phyloP scores from a whole-genome alignment of 1,140 invertebrate species.

The Procambarus virginalis region DNA sequence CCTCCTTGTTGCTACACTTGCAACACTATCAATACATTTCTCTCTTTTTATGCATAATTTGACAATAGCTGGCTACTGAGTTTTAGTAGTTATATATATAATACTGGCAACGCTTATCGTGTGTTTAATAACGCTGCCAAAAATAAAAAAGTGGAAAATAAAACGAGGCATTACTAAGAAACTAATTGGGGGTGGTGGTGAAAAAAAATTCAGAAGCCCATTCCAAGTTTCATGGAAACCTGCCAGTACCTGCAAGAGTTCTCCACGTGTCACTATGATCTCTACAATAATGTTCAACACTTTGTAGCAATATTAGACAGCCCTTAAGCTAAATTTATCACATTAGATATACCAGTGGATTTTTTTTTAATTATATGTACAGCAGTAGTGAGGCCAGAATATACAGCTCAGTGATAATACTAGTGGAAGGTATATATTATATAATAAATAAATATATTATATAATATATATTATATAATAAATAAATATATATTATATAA shows the following conservation, averaged over 20 bases:
- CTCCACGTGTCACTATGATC: conserved; percentile 32
- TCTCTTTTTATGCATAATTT: conserved; percentile 10
- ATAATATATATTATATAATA: background rate
- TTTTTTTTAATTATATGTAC: conserved; percentile 53
- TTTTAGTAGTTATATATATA: background rate
- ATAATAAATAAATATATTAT: background rate
- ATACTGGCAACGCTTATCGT: background rate
- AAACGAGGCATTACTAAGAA: background rate
- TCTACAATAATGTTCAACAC: conserved; percentile 26
- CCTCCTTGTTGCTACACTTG: background rate
- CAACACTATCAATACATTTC: background rate
- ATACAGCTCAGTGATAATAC: conserved; percentile 56
- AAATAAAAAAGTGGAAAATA: conserved; percentile 10
- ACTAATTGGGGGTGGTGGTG: background rate
- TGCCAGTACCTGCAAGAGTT: conserved; percentile 27
- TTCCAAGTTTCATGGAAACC: conserved; percentile 51
- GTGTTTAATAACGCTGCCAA: background rate
- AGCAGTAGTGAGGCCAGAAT: conserved; percentile 62
- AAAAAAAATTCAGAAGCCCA: conserved; percentile 24
- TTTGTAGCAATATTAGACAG: conserved; percentile 58
- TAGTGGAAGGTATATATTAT: conserved; percentile 47
- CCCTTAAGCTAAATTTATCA: conserved; percentile 60
- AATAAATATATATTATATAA: conserved; percentile 23
- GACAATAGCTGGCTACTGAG: conserved; percentile 3
- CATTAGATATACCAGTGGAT: conserved; percentile 59